Base-by-base conservation (phyloP, 2,113 vertebrate species). In the Xenopus laevis region DNA sequence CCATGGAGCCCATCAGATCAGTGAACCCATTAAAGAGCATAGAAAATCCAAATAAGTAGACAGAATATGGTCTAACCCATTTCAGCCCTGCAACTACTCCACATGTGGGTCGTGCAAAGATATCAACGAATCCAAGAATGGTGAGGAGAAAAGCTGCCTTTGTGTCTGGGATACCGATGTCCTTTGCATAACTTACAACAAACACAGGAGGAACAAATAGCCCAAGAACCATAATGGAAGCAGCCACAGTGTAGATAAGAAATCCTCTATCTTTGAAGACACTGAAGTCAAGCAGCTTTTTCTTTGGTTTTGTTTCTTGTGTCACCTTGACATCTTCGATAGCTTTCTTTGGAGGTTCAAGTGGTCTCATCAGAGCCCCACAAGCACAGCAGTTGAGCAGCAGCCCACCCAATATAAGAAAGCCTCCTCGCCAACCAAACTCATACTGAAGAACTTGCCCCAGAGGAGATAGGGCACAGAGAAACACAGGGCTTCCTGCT, bases 301-400 rank as follows among this genome's bases (percentile, higher is more conserved):
- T 71, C 20, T 87, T 83, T 71, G 82, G 80, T 50, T 71, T 62
- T 7, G 1, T 52, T 50, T 78, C 82, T 17, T 78, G 17, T 21
- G 7, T 15, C 30, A 79, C 82, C 12, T 73, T 15, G n/a, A 8
- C 13, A 0, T 79, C 7, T 46, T 83, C 73, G 50, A 84, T 82
- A 6, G 68, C 11, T 0, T 70, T 82, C 67, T 84, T 88, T 4
- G 92, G 89, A 4, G 82, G 75, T 1, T 85, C 82, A 80, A 98
- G 68, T 9, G 97, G 95, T 79, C 93, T 90, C 96, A 98, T 98
- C 40, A 97, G 86, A 0, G 95, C 95, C 0, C 90, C 97, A 0
- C 97, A 98, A 6, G 90, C 96, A 0, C 95, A 98, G 85, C 97
- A 98, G 84, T 98, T 97, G 47, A 98, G 92, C 58, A 98, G 87